These are phyloP conservation scores for Agrotis exclamationis DNA, from an alignment of 2,888 invertebrate species.

Conservation along the genomic window DNA sequence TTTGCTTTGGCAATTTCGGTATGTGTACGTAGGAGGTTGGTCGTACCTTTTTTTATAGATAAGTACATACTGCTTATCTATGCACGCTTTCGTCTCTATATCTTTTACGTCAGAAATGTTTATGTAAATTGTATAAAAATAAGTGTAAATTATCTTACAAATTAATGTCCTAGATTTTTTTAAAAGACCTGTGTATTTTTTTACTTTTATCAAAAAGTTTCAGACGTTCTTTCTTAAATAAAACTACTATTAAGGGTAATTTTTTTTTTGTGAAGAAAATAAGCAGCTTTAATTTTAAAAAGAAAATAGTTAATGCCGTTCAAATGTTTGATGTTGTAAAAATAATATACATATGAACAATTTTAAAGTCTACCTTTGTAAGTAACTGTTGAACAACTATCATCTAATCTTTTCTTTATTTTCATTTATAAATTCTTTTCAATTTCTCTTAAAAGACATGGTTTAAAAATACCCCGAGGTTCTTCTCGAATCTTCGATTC, in stretches of 20 bases:
- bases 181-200: neutral
- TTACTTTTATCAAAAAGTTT: no score
- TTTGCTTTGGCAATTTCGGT: slow-evolving; percentile 67
- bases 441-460: neutral
- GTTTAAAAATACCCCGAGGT: slow-evolving; percentile 8
- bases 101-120: neutral
- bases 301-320: neutral
- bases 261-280: slow-evolving; percentile 3
- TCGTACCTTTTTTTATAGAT: slow-evolving; percentile 8
- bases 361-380: no score
- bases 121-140: neutral
- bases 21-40: slow-evolving; percentile 37
- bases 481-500: slow-evolving; percentile 6
- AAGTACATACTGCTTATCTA: neutral
- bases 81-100: neutral
- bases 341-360: no score
- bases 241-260: slow-evolving; percentile 12
- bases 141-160: neutral
- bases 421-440: neutral
- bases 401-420: neutral
- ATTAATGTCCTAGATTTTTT: slow-evolving; percentile 1
- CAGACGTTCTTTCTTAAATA: neutral
- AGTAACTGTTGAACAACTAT: no score
- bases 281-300: neutral
- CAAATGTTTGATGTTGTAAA: no score